phyloP scores from a whole-genome alignment of 2,113 vertebrate species.

The Climacteris rufus region DNA sequence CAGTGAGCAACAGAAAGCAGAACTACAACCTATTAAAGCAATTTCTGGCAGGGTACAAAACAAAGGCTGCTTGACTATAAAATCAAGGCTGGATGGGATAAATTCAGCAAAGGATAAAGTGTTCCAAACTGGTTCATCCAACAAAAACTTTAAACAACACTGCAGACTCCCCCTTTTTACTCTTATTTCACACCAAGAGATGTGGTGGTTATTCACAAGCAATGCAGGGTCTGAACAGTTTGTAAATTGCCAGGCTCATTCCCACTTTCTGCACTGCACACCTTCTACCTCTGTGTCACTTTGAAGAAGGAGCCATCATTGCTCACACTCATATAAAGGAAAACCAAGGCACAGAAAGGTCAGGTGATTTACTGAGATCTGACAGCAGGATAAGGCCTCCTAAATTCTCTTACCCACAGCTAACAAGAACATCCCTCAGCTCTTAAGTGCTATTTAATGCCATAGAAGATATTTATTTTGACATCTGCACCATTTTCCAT shows the following conservation, averaged over 20 bases:
- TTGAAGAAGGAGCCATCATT: neutral
- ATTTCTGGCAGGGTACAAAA: neutral
- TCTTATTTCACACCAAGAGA: rapidly evolving
- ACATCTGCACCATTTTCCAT: neutral
- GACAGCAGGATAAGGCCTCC: neutral
- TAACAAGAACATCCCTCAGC: neutral
- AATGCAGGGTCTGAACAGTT: neutral
- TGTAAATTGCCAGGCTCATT: rapidly evolving
- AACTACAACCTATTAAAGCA: neutral
- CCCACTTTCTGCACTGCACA: rapidly evolving
- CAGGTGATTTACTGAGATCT: neutral
- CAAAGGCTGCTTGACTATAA: neutral
- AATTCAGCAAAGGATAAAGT: neutral
- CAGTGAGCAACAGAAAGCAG: neutral
- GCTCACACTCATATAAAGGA: neutral
- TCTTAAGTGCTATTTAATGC: neutral
- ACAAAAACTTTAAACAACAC: neutral
- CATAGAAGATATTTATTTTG: neutral
- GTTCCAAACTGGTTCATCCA: neutral
- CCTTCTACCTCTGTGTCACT: neutral
- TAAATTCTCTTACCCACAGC: neutral
- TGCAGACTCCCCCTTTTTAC: neutral
- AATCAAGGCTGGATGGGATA: neutral
- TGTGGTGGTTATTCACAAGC: neutral
- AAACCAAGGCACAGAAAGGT: neutral